Base-by-base conservation (phyloP, 2,113 vertebrate genomes). In the Gopherus evgoodei region DNA sequence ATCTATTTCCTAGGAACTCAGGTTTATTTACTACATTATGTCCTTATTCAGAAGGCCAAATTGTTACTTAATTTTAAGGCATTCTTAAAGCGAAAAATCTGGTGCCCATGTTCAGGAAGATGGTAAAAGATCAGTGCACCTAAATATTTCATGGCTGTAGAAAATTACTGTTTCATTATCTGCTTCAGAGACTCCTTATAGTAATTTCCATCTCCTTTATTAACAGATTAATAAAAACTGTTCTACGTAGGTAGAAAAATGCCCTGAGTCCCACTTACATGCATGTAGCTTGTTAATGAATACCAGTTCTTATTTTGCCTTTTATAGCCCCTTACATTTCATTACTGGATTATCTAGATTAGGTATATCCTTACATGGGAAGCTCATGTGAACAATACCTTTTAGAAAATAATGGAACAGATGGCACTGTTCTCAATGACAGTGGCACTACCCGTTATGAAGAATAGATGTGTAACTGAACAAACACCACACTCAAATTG, bases 121-220 rank as follows among this genome's bases (percentile, higher is more conserved):
- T 4, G 80, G 35, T 4, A 3, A 47, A 91, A 72, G 52, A 49
- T 22, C 0, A 0, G 24, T 0, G 12, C 13, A 25, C 27, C 65
- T 47, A 83, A 52, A 24, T 16, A 16, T 29, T 76, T 0, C 4
- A 38, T 78, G 44, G 69, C 78, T 47, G 65, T 17, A 53, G 24
- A 91, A 53, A 84, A 91, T 79, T 17, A 62, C 47, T 29, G 87
- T 91, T 81, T 95, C 42, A 0, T 85, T 83, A 75, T 7, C 86
- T 80, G 35, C 87, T 81, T 87, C 94, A 69, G 21, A 31, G 42
- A 54, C 76, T 88, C 52, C 80, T 38, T 25, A 53, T 3, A 11
- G 49, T 83, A 79, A 11, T n/a, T 49, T 83, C 69, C 47, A 31
- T 21, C 47, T 90, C 38, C 82, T 89, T 85, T 83, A 86, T 56